Base-by-base conservation (phyloP, 2,888 invertebrate species). In the Schizotus pectinicornis region DNA sequence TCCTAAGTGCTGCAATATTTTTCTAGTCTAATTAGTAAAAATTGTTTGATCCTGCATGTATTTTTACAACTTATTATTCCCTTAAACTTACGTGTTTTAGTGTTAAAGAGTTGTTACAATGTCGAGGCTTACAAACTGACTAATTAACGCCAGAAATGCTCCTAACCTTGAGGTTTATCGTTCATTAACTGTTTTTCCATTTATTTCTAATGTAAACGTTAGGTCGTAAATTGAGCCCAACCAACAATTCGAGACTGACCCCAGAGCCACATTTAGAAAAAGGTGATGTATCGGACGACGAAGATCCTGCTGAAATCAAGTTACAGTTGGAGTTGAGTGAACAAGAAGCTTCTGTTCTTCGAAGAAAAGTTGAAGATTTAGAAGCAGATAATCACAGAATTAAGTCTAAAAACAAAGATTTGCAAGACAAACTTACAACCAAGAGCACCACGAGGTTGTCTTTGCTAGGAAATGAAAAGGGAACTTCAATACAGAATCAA, bases 261-360 rank as follows among this genome's bases (percentile, higher is more conserved):
- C 86, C 88, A 67, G 87, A 88, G 70, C 84, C 85, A 41, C 77
- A 82, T 41, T 84, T 86, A 63, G 89, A 89, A 71, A 90, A 89
- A 73, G 88, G 89, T 73, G 89, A 89, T 74, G 87, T 88, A 49
- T 87, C 87, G 62, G 88, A 89, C 6, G 90, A 89, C 71, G 94
- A 94, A 69, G 92, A 93, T 79, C 88, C 90, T 8, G 87, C 91
- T 12, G 94, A 95, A 77, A 80, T 95, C 56, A 88, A 92, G 71
- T 83, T 95, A 36, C 87, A 95, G 65, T 81, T 96, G 48, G 95
- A 95, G 79, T 83, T 95, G 43, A 91, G 92, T 74, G 95, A 95
- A 79, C 93, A 94, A 82, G 95, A 96, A 83, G 88, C 93, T 54
- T 86, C 89, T 13, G 90, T 93, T 57, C 81, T 95, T 61, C 85